Conservation (phyloP, 1,140 invertebrate species). For the Penaeus chinensis region DNA sequence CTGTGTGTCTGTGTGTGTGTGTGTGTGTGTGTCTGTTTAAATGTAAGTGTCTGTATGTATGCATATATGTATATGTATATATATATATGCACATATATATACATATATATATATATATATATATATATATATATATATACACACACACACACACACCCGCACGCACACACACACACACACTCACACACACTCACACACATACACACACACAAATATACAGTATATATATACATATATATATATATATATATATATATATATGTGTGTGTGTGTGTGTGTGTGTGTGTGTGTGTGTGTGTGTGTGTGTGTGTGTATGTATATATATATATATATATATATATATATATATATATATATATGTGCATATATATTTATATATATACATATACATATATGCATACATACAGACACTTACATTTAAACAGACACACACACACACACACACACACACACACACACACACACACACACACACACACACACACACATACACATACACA, state of each 20-base stretch:
- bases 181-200: too few species aligned
- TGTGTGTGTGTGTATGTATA: not conserved
- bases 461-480: constrained; percentile 6
- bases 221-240: not conserved
- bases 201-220: not conserved
- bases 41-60: too few species aligned
- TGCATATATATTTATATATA: not conserved
- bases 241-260: constrained; percentile 32
- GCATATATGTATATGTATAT: too few species aligned
- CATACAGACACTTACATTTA: too few species aligned
- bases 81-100: too few species aligned
- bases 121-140: constrained; percentile 24
- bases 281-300: constrained; percentile 9
- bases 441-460: constrained; percentile 16
- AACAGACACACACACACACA: constrained; percentile 22
- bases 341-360: constrained; percentile 9
- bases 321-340: constrained; percentile 33
- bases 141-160: too few species aligned
- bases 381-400: constrained; percentile 23
- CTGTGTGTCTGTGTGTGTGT: too few species aligned
- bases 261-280: constrained; percentile 14
- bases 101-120: constrained; percentile 9
- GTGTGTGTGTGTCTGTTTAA: too few species aligned
- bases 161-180: too few species aligned
- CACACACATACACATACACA: constrained; percentile 10